Percentiles rank a stretch among this genome's conserved stretches.
Conservation (phyloP, 2,888 invertebrate genomes). For the Diadegma fenestrale region DNA sequence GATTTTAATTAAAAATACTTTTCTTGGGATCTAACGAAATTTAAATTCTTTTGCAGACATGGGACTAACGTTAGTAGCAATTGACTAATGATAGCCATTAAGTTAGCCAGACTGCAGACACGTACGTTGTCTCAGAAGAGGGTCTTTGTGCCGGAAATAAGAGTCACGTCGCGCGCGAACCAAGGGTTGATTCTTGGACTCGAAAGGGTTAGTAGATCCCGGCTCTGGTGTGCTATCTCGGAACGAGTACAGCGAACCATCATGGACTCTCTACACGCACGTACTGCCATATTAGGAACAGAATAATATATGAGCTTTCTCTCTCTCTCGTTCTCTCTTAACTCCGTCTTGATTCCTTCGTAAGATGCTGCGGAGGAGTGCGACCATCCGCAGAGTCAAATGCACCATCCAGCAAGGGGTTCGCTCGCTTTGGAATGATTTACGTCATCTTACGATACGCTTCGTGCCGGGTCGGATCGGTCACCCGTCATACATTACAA, state of each 20-base stretch:
- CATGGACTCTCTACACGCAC: constrained; percentile 81
- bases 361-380: constrained; percentile 25
- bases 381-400: constrained; percentile 55
- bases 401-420: constrained; percentile 73
- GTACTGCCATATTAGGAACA: constrained; percentile 82
- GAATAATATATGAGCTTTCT: constrained; percentile 80
- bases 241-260: constrained; percentile 72
- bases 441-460: constrained; percentile 82
- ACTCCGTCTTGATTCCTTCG: not conserved
- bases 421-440: constrained; percentile 81
- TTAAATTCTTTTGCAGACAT: not conserved
- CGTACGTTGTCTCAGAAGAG: constrained; percentile 29
- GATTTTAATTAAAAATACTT: not conserved
- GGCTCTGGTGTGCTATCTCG: constrained; percentile 64
- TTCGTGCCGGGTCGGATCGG: constrained; percentile 80
- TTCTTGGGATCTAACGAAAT: not conserved
- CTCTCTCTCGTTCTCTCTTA: constrained; percentile 28
- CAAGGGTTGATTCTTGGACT: constrained; percentile 71
- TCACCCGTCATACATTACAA: constrained; percentile 72
- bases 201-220: constrained; percentile 74
- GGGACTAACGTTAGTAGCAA: not conserved
- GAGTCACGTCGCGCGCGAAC: constrained; percentile 72
- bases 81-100: constrained; percentile 12
- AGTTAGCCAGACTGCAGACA: not conserved
- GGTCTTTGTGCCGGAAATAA: constrained; percentile 80